Percentiles rank a stretch among this genome's conserved stretches.
Conservation (phyloP, 2,113 vertebrate species). For the Cynocephalus volans region DNA sequence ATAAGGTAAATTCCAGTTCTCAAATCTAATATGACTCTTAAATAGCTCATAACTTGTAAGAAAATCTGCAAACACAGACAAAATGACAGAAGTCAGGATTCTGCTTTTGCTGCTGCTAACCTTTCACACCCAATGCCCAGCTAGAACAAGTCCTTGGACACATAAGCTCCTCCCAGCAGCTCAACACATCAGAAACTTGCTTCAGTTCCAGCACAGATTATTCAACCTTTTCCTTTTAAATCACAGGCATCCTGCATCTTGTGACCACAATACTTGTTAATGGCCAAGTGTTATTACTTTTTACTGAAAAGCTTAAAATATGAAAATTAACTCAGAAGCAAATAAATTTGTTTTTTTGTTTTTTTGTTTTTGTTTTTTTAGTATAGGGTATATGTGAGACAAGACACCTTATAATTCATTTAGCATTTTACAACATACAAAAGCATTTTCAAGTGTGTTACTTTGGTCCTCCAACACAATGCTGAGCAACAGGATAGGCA, state of each 20-base stretch:
- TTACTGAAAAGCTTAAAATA: neutral
- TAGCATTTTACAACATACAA: neutral
- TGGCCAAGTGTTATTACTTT: neutral
- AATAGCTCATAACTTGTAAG: neutral
- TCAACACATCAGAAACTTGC: neutral
- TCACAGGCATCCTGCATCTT: neutral
- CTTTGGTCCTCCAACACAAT: neutral
- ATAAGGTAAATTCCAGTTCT: neutral
- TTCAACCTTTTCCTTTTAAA: neutral
- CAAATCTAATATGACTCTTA: neutral
- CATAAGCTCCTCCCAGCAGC: neutral
- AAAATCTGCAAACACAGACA: neutral
- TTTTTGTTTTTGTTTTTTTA: neutral
- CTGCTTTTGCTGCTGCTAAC: neutral
- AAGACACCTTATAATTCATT: neutral
- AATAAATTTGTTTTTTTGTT: neutral
- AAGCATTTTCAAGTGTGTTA: neutral
- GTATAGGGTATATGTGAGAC: neutral
- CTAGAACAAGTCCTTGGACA: neutral
- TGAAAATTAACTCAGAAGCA: constrained; percentile 25
- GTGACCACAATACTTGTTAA: neutral
- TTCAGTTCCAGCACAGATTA: neutral
- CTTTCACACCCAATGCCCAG: neutral
- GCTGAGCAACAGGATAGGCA: neutral
- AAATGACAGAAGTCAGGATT: neutral